phyloP scores from a whole-genome alignment of 2,113 vertebrate genomes.

The Platichthys stellatus region DNA sequence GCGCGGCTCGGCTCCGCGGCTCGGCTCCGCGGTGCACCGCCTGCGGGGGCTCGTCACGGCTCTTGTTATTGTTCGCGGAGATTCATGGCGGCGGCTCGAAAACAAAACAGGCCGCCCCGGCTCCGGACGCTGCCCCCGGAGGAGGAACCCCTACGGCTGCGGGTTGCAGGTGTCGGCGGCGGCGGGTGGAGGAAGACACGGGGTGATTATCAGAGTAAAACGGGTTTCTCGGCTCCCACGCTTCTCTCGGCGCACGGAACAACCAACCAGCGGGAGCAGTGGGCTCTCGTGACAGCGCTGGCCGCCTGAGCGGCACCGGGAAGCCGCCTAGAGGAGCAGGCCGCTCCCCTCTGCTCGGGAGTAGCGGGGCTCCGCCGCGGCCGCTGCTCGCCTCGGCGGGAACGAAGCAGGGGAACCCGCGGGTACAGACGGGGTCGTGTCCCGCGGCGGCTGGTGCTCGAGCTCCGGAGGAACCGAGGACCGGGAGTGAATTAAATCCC shows the following conservation, averaged over 20 bases:
- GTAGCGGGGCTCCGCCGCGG: conserved; percentile 51
- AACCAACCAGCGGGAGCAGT: conserved; percentile 50
- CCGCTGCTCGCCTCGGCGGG: conserved; percentile 19
- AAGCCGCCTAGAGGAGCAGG: conserved; percentile 78
- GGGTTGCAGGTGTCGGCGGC: background rate
- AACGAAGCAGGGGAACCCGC: conserved; percentile 8
- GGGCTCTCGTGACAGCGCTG: conserved; percentile 56
- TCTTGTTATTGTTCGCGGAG: conserved; percentile 82
- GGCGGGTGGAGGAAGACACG: background rate
- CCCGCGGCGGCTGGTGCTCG: conserved; percentile 7
- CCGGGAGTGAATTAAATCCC: conserved; percentile 61
- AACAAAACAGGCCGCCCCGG: conserved; percentile 81
- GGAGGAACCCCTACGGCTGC: conserved; percentile 5
- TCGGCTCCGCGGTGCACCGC: conserved; percentile 14
- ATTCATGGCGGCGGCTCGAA: conserved; percentile 76
- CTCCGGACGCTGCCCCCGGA: conserved; percentile 12
- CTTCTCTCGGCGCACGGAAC: background rate
- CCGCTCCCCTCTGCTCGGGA: conserved; percentile 70
- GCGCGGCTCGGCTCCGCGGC: conserved; percentile 8
- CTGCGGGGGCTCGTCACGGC: conserved; percentile 45
- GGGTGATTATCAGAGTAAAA: background rate
- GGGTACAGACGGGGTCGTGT: background rate
- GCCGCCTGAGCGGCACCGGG: conserved; percentile 63
- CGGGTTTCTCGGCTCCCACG: background rate
- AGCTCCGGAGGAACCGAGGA: conserved; percentile 8